These are phyloP conservation scores for Matsumyia berberina DNA, from an alignment of 2,888 invertebrate genomes.

Conservation along the genomic window DNA sequence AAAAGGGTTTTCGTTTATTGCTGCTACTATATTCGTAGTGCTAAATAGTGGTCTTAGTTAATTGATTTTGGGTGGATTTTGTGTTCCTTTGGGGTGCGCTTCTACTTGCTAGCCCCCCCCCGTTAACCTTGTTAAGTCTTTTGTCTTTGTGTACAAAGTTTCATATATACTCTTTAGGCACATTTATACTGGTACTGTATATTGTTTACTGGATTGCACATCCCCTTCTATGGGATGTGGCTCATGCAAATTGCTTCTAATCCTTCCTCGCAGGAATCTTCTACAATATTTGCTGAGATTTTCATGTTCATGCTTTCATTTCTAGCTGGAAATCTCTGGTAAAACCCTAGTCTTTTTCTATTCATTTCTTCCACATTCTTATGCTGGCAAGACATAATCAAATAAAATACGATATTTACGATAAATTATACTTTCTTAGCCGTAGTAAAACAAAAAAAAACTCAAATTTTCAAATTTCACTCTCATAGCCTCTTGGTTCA, in stretches of 20 bases:
- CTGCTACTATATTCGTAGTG: conserved; percentile 15
- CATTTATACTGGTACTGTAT: conserved; percentile 71
- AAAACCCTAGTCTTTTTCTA: conserved; percentile 18
- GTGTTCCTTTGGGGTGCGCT: conserved; percentile 17
- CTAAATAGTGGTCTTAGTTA: neutral
- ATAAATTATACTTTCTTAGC: conserved; percentile 35
- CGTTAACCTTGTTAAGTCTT: conserved; percentile 49
- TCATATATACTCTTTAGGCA: conserved; percentile 50
- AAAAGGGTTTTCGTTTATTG: conserved; percentile 26
- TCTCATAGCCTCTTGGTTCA: conserved; percentile 26
- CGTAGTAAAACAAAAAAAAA: conserved; percentile 18
- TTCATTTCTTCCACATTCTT: conserved; percentile 17
- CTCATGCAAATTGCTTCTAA: conserved; percentile 27
- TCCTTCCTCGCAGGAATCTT: conserved; percentile 23
- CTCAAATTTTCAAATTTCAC: conserved; percentile 24
- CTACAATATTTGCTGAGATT: conserved; percentile 48
- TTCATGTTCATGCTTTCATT: conserved; percentile 63
- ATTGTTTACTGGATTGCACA: conserved; percentile 47
- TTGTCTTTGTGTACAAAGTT: conserved; percentile 56
- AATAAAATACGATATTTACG: conserved; percentile 23
- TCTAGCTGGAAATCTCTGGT: conserved; percentile 68
- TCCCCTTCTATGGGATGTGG: conserved; percentile 6
- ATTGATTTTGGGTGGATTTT: conserved; percentile 44
- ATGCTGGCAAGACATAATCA: conserved; percentile 60
- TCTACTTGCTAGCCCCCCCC: neutral